Base-by-base conservation (phyloP, 2,113 vertebrate species). In the Mormyrus iriodes region DNA sequence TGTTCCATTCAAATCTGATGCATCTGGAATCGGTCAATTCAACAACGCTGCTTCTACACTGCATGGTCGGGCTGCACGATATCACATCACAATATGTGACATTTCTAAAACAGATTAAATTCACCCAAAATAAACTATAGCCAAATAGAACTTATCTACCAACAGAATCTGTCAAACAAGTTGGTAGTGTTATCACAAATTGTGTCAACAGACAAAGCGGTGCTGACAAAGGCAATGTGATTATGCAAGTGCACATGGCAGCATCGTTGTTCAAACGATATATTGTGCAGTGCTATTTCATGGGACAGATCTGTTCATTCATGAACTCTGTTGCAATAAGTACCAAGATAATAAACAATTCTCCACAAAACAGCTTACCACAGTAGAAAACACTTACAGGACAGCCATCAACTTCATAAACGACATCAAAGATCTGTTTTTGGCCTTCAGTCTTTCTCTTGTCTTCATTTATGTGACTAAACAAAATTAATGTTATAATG, bases 391-490 rank as follows among this genome's bases (percentile, higher is more conserved):
- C 61, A 97, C 98, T 98, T 95, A 99, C 98, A 35, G 98, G 98
- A 91, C 98, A 99, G 91, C 98, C 98, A 91, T 99, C 99, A 61
- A 99, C 99, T 95, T 99, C 98, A 93, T 99, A 99, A 90, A 99
- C 98, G 21, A 99, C 98, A 0, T 99, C 98, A 93, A 99, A 99
- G 94, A 99, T 99, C 93, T 98, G 98, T 93, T 97, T 98, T 92
- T 99, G 98, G 55, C 97, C 98, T 92, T 99, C 98, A 0, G 98
- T 99, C 96, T 99, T 99, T 89, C 98, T 97, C 94, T 99, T 99
- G 94, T 99, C 98, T 92, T 99, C 98, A 85, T 99, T 99, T 93
- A 99, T 99, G 92, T 99, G 98, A 52, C 98, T 99, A 91, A 85
- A 88, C 6, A 90, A 51, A 39, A 55, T 55, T 4, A 61, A 48